These are phyloP conservation scores for Odontesthes bonariensis DNA, from an alignment of 2,113 vertebrate genomes.

Conservation along the genomic window DNA sequence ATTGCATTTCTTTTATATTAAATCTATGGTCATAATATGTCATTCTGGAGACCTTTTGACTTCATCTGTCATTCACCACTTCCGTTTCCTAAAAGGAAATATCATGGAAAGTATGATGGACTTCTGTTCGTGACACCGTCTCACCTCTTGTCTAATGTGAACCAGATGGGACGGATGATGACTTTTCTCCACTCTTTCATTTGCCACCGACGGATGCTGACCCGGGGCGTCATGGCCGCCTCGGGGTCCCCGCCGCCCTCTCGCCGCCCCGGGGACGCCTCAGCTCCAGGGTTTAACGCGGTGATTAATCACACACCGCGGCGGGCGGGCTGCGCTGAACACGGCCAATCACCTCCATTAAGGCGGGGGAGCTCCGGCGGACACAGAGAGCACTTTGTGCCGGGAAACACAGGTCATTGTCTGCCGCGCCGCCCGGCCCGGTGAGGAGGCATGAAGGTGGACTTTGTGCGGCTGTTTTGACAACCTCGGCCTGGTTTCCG, in stretches of 20 bases:
- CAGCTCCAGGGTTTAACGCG: conserved; percentile 58
- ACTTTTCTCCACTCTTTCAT: conserved; percentile 62
- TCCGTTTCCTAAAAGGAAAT: conserved; percentile 28
- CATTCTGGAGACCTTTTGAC: conserved; percentile 22
- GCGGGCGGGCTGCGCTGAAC: conserved; percentile 67
- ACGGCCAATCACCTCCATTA: conserved; percentile 59
- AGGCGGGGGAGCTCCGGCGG: conserved; percentile 40
- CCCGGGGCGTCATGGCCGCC: conserved; percentile 52
- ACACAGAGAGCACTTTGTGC: conserved; percentile 82
- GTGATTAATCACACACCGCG: conserved; percentile 76
- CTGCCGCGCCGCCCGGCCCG: conserved; percentile 57
- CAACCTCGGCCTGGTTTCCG: conserved; percentile 82
- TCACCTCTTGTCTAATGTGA: conserved; percentile 65
- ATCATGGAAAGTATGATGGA: conserved; percentile 22
- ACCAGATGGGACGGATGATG: conserved; percentile 70
- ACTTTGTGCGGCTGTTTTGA: conserved; percentile 85
- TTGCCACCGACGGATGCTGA: conserved; percentile 62
- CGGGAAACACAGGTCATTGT: conserved; percentile 81
- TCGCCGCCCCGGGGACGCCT: conserved; percentile 43
- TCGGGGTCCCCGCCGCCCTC: conserved; percentile 34
- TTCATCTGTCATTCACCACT: conserved; percentile 47
- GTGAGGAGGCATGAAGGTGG: conserved; percentile 75
- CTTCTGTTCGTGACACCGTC: conserved; percentile 56
- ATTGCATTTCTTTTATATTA: conserved; percentile 10
- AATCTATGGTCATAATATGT: conserved; percentile 16